Evolutionary conservation across 1,140 invertebrate genomes (phyloP).

Genomic region (Coelopa frigida): DNA sequence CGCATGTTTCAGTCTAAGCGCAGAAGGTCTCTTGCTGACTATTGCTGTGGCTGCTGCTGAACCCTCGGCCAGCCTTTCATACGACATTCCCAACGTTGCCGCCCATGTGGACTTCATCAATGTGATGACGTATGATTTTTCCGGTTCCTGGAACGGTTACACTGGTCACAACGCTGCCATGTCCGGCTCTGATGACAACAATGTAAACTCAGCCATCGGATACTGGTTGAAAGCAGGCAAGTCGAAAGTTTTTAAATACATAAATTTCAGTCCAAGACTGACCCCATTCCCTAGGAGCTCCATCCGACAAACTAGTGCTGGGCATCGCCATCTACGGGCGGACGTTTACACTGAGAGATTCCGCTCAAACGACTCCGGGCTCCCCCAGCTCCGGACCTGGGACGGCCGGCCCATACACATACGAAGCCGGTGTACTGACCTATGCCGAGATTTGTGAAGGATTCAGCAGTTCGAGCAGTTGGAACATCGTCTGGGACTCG

Average conservation of each 20-base stretch:
- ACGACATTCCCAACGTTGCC: slow-evolving; percentile 49
- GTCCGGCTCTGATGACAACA: slow-evolving; percentile 28
- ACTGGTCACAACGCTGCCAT: slow-evolving; percentile 58
- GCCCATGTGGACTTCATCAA: slow-evolving; percentile 56
- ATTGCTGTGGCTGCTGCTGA: slow-evolving; percentile 57
- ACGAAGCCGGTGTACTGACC: slow-evolving; percentile 59
- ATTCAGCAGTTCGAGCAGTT: slow-evolving; percentile 16
- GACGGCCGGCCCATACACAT: slow-evolving; percentile 59
- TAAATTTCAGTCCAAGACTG: neutral
- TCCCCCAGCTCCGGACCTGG: slow-evolving; percentile 44
- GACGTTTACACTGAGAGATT: slow-evolving; percentile 53
- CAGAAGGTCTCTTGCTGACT: slow-evolving; percentile 45
- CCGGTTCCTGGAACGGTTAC: slow-evolving; percentile 53
- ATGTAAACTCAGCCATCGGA: slow-evolving; percentile 46
- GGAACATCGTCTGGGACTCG: slow-evolving; percentile 20
- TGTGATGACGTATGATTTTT: slow-evolving; percentile 66
- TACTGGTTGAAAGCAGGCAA: slow-evolving; percentile 54
- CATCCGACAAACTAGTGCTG: slow-evolving; percentile 57
- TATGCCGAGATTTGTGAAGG: slow-evolving; percentile 62
- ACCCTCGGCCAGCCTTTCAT: slow-evolving; percentile 50
- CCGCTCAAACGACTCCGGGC: slow-evolving; percentile 46
- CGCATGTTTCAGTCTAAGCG: neutral
- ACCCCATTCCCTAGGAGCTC: slow-evolving; percentile 43
- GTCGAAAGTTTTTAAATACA: neutral
- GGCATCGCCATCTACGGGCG: slow-evolving; percentile 64